A percentile compares a stretch with the other conserved stretches of the same genome.
Conservation (phyloP, 2,888 invertebrate genomes). For the Mythimna lalbum region DNA sequence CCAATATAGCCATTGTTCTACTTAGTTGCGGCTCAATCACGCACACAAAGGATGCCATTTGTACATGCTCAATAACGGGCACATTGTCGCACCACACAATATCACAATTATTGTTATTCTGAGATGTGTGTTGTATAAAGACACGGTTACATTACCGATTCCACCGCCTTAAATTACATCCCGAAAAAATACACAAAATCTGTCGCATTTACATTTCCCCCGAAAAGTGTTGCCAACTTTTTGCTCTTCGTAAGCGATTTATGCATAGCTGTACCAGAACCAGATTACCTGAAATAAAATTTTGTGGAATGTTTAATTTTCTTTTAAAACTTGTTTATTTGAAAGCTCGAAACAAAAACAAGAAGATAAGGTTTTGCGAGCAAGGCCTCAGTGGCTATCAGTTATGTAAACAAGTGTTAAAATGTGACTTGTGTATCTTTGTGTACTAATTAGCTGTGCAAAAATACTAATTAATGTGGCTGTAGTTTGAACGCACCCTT, state of each 20-base stretch:
- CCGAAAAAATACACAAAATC: conserved; percentile 27
- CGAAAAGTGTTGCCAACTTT: conserved; percentile 41
- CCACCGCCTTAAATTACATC: background rate
- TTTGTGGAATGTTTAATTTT: conserved; percentile 29
- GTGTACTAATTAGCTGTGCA: conserved; percentile 12
- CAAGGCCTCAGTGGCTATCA: conserved; percentile 41
- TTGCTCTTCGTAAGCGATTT: conserved; percentile 30
- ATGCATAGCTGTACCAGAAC: conserved; percentile 27
- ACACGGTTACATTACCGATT: conserved; percentile 27
- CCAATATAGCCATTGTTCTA: conserved; percentile 57
- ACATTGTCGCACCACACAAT: conserved; percentile 59
- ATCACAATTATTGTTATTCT: conserved; percentile 62
- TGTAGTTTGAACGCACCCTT: conserved; percentile 48
- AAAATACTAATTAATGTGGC: conserved; percentile 4
- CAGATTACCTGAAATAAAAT: conserved; percentile 43
- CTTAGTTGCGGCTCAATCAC: conserved; percentile 39
- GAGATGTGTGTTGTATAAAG: conserved; percentile 47
- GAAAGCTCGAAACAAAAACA: conserved; percentile 31
- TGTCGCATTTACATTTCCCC: conserved; percentile 33
- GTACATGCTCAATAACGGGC: conserved; percentile 54
- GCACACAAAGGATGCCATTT: conserved; percentile 40
- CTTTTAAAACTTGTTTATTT: conserved; percentile 31
- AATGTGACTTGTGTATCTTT: conserved; percentile 8
- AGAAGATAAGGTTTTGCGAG: conserved; percentile 42
- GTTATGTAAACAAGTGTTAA: conserved; percentile 26